Conservation (phyloP, 2,113 vertebrate species). For the Numenius arquata region DNA sequence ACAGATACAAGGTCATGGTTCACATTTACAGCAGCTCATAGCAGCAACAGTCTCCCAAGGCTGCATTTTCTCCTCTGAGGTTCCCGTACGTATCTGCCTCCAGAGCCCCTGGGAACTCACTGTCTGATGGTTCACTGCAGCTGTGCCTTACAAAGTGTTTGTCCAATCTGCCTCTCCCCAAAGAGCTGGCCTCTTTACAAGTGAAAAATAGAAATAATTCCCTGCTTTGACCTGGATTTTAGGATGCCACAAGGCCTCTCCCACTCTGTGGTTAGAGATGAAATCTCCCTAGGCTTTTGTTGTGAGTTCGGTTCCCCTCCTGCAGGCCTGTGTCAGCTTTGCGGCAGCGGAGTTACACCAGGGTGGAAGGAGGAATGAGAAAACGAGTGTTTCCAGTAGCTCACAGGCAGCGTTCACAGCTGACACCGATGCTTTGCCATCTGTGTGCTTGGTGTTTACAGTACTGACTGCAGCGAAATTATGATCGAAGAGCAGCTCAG, state of each 20-base stretch:
- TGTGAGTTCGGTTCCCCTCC: not conserved
- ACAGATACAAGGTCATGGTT: not conserved
- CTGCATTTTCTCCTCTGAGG: not conserved
- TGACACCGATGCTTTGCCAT: constrained; percentile 17
- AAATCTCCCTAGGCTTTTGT: not conserved
- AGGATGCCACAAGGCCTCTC: not conserved
- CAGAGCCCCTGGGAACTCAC: not conserved
- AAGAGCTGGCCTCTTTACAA: not conserved
- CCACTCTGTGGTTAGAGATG: not conserved
- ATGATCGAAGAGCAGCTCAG: not conserved
- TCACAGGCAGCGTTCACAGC: not conserved
- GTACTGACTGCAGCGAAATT: not conserved
- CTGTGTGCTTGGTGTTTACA: constrained; percentile 21
- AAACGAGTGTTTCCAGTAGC: not conserved
- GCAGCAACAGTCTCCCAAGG: not conserved
- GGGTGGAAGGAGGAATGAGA: not conserved
- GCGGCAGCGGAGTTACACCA: not conserved
- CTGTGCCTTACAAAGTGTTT: not conserved
- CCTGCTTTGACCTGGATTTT: not conserved
- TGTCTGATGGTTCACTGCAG: not conserved
- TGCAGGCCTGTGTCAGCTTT: not conserved
- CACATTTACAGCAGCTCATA: not conserved
- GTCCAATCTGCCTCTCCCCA: not conserved
- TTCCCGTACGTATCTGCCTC: not conserved
- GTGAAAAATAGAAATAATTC: not conserved